Evolutionary conservation across 2,797 vertebrate genomes (phyloP), one percentile per base, ranked within the genome.

Genomic region (Anisognathus igniventris): DNA sequence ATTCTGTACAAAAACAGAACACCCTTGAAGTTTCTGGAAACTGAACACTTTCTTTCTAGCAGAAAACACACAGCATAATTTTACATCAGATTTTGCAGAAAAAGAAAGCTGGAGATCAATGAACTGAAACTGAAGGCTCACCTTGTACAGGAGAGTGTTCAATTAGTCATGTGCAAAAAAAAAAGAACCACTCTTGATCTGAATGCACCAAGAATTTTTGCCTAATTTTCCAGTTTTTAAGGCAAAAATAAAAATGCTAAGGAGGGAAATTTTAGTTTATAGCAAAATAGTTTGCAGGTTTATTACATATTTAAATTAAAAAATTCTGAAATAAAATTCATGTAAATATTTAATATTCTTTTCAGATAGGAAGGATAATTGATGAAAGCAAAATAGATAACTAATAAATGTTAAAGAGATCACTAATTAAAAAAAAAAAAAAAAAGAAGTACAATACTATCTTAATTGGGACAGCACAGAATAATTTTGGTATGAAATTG

Each of bases 1-100:
- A 60, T 50, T 42, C 16, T 65, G 7, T 27, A 35, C 4, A 66
- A 65, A 65, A 83, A 23, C 5, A 39, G 45, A 68, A 47, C 0
- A 0, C 1, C 2, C 1, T 35, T n/a, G 33, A 7, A 61, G 5
- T 21, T 35, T 47, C 56, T 39, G 51, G 50, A 24, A 64, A 35
- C 40, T 16, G 45, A 44, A 24, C 1, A 33, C 54, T 64, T 91
- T 42, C 1, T 40, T 65, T 66, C 27, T n/a, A 71, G 9, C 4
- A 74, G 24, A 85, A 78, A 80, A 60, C 5, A 40, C 14, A 21
- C 7, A 33, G 6, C 12, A 60, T 39, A 50, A 45, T 54, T 54
- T 90, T 50, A 58, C 7, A 47, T 37, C 9, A 78, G 6, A 27
- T 56, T 75, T 83, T 58, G 3, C 24, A 76, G 35, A 40, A 54